phyloP scores from a whole-genome alignment of 1,140 invertebrate species.

The Leptinotarsa texana region DNA sequence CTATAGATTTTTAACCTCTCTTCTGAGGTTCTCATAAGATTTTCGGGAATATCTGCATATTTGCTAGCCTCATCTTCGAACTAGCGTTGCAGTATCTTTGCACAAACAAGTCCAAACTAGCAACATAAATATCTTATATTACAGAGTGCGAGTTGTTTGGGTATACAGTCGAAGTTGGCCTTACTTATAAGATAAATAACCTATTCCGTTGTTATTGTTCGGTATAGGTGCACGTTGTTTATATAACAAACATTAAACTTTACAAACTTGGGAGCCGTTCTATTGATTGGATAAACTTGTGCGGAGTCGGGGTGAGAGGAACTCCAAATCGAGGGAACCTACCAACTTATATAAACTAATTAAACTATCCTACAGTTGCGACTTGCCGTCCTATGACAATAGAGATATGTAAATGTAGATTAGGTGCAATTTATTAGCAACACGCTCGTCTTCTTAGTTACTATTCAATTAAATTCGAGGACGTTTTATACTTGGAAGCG shows the following conservation, averaged over 20 bases:
- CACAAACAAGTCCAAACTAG: conserved; percentile 34
- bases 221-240: conserved; percentile 52
- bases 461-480: conserved; percentile 26
- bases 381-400: conserved; percentile 51
- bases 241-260: conserved; percentile 55
- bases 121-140: conserved; percentile 40
- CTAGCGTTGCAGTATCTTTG: conserved; percentile 9
- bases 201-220: conserved; percentile 45
- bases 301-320: conserved; percentile 23
- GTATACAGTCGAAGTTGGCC: conserved; percentile 42
- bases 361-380: conserved; percentile 50
- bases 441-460: conserved; percentile 28
- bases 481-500: conserved; percentile 18
- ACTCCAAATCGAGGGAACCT: conserved; percentile 45
- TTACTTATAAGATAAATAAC: conserved; percentile 47
- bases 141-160: conserved; percentile 36
- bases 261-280: conserved; percentile 43
- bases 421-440: conserved; percentile 40
- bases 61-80: not conserved
- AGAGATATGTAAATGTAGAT: conserved; percentile 54
- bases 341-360: conserved; percentile 54
- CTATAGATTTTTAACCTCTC: not conserved
- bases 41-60: not conserved
- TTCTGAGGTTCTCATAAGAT: not conserved
- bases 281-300: conserved; percentile 54